A percentile compares a stretch with the other conserved stretches of the same genome.
Conservation (phyloP, 1,140 invertebrate genomes). For the Atta colombica region DNA sequence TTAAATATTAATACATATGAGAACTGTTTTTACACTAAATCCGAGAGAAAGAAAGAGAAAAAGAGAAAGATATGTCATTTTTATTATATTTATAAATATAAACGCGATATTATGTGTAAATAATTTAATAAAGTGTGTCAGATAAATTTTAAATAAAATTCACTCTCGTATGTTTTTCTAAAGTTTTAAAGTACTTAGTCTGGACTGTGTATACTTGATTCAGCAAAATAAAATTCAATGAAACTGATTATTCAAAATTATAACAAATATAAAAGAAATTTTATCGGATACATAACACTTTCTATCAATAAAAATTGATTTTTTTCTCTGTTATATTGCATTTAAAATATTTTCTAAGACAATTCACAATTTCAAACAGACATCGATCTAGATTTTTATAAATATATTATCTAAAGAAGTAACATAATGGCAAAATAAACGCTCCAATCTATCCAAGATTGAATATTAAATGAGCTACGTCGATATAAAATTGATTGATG, state of each 20-base stretch:
- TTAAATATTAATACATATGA: constrained; percentile 10
- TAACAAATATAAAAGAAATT: constrained; percentile 7
- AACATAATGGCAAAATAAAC: not conserved
- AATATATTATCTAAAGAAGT: not conserved
- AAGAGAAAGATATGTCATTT: not conserved
- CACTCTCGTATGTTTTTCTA: not conserved
- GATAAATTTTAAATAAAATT: constrained; percentile 23
- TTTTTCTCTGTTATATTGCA: not conserved
- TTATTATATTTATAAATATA: not conserved
- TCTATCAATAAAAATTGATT: constrained; percentile 4
- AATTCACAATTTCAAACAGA: not conserved
- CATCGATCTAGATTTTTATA: not conserved
- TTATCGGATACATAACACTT: not conserved
- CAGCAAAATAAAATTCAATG: not conserved
- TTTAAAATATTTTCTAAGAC: not conserved
- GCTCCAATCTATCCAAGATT: not conserved
- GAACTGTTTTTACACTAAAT: constrained; percentile 5
- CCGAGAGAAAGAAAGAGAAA: constrained; percentile 16
- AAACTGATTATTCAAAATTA: constrained; percentile 10
- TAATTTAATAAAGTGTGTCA: not conserved
- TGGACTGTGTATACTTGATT: not conserved
- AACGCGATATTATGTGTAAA: not conserved
- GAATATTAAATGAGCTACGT: constrained; percentile 14
- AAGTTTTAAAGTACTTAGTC: constrained; percentile 13
- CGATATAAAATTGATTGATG: constrained; percentile 22